Evolutionary conservation across 2,888 invertebrate species (phyloP).

Genomic region (Eledona agricola): DNA sequence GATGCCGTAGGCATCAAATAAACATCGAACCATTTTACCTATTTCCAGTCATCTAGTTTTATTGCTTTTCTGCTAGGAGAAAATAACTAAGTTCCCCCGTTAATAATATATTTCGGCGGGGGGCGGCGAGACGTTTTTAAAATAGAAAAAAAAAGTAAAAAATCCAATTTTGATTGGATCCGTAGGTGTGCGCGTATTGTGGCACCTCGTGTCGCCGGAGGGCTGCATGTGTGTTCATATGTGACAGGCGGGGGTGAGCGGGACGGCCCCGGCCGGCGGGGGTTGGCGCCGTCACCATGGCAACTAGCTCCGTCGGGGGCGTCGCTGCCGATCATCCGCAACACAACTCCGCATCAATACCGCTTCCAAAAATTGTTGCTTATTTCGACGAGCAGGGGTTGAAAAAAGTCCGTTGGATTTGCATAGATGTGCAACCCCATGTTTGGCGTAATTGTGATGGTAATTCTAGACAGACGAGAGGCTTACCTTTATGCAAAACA

Average conservation of each 20-base stretch:
- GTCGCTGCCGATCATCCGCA: slow-evolving; percentile 61
- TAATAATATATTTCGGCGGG: too few species aligned
- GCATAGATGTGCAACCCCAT: slow-evolving; percentile 44
- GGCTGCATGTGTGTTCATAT: slow-evolving; percentile 58
- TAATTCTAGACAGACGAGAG: slow-evolving; percentile 49
- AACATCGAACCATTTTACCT: too few species aligned
- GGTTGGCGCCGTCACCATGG: slow-evolving; percentile 50
- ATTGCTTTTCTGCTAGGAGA: too few species aligned
- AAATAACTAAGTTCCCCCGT: too few species aligned
- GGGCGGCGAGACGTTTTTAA: too few species aligned
- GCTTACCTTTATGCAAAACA: slow-evolving; percentile 53
- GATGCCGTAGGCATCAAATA: too few species aligned
- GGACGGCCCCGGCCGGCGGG: too few species aligned
- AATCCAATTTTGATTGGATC: too few species aligned
- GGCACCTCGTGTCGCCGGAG: slow-evolving; percentile 46
- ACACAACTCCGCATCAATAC: slow-evolving; percentile 62
- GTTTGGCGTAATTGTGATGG: slow-evolving; percentile 59
- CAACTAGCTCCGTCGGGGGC: slow-evolving; percentile 58
- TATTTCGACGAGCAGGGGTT: slow-evolving; percentile 20
- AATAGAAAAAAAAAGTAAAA: too few species aligned
- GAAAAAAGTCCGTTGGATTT: slow-evolving; percentile 49
- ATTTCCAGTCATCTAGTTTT: too few species aligned
- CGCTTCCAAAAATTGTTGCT: slow-evolving; percentile 44
- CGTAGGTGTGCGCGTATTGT: too few species aligned
- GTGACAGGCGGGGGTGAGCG: slow-evolving; percentile 51